Percentiles rank a stretch among this genome's conserved stretches.
Evolutionary conservation across 2,113 vertebrate species (phyloP).

Genomic region (rabbit (Oryctolagus cuniculus)): DNA sequence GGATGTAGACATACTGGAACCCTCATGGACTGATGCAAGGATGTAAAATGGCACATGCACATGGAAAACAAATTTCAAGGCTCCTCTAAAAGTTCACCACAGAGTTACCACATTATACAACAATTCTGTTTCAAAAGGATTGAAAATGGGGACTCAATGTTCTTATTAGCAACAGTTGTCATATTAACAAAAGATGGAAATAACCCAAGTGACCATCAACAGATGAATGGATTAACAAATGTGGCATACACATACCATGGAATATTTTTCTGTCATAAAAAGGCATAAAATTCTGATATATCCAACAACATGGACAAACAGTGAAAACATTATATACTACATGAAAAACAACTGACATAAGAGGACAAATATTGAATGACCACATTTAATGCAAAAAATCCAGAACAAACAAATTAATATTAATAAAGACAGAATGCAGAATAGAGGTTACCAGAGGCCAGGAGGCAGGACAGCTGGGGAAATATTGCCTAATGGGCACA

Average conservation of each 20-base stretch:
- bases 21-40: not conserved
- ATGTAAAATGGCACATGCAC: not conserved
- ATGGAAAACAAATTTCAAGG: not conserved
- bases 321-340: not conserved
- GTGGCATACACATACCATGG: not conserved
- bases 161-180: not conserved
- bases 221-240: not conserved
- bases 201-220: not conserved
- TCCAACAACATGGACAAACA: not conserved
- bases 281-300: not conserved
- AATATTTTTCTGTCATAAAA: slow-evolving; percentile 7
- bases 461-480: not conserved
- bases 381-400: not conserved
- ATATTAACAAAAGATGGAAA: not conserved
- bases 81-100: not conserved
- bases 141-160: slow-evolving; percentile 34
- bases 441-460: not conserved
- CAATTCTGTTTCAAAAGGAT: not conserved
- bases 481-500: not conserved
- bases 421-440: slow-evolving; percentile 15
- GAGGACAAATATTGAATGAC: not conserved
- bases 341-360: not conserved
- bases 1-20: not conserved
- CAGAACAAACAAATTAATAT: slow-evolving; percentile 42
- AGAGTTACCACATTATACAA: not conserved